Percentiles rank a stretch among this genome's conserved stretches.
Conservation (phyloP, 1,140 invertebrate species). For the Halictus rubicundus region DNA sequence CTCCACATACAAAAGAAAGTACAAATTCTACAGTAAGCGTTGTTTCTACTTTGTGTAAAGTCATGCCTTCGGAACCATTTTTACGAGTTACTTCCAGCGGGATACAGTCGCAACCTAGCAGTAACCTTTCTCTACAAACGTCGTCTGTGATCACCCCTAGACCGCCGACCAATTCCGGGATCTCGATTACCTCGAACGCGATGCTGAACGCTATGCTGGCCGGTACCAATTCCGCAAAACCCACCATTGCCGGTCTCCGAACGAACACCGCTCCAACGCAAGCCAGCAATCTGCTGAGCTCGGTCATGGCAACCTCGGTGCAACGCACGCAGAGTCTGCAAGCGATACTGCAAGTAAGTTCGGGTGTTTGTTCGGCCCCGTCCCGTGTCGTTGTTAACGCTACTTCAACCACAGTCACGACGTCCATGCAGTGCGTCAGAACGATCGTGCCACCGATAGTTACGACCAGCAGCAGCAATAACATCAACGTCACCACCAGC, state of each 20-base stretch:
- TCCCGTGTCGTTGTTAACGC: constrained; percentile 69
- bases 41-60: constrained; percentile 65
- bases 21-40: constrained; percentile 63
- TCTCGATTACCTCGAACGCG: constrained; percentile 77
- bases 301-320: constrained; percentile 68
- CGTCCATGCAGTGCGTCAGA: constrained; percentile 70
- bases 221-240: constrained; percentile 71
- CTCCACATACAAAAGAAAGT: constrained; percentile 74
- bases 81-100: constrained; percentile 65
- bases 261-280: constrained; percentile 73
- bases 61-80: constrained; percentile 65
- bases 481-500: constrained; percentile 73
- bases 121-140: constrained; percentile 38
- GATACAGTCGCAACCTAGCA: constrained; percentile 62
- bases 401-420: constrained; percentile 56
- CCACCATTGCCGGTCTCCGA: constrained; percentile 70
- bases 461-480: constrained; percentile 64
- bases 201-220: constrained; percentile 79
- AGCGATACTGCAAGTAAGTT: constrained; percentile 73
- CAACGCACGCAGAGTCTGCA: constrained; percentile 73
- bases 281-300: constrained; percentile 72
- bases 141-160: constrained; percentile 54
- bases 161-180: constrained; percentile 57
- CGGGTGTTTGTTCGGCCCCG: constrained; percentile 54
- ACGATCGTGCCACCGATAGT: constrained; percentile 72